Conservation (phyloP, 2,797 vertebrate species). For the Margarornis squamiger region DNA sequence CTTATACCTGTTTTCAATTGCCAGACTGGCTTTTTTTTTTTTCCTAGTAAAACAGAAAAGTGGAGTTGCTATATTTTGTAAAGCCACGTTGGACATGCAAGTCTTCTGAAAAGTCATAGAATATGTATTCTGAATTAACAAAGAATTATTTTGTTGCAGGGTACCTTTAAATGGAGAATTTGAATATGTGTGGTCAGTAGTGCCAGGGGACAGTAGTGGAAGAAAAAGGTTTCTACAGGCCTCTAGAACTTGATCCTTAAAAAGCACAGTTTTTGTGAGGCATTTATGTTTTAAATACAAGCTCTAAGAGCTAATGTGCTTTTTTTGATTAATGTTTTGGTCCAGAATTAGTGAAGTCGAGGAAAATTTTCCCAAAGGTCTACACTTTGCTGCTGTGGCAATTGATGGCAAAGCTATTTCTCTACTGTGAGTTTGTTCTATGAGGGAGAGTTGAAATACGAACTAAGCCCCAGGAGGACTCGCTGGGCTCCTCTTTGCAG, state of each 20-base stretch:
- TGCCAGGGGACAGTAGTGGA: not conserved
- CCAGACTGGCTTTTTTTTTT: not conserved
- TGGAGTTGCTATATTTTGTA: not conserved
- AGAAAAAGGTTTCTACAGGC: not conserved
- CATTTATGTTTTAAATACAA: not conserved
- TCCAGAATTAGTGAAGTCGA: not conserved
- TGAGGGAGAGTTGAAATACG: not conserved
- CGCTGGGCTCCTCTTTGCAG: accelerated
- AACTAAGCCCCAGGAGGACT: not conserved
- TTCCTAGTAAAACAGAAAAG: not conserved
- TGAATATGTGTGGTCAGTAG: not conserved
- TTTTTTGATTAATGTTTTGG: not conserved
- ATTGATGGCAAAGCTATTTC: not conserved
- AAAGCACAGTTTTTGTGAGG: not conserved
- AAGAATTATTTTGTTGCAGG: not conserved
- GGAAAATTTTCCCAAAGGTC: not conserved
- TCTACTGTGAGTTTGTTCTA: accelerated
- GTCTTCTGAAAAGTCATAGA: not conserved
- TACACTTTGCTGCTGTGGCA: not conserved
- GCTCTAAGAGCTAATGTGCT: not conserved
- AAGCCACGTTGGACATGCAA: accelerated
- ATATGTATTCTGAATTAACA: not conserved
- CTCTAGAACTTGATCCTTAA: not conserved
- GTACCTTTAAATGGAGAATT: not conserved
- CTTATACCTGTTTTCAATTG: not conserved